Percentiles rank a stretch among this genome's conserved stretches.
phyloP scores from a whole-genome alignment of 2,797 vertebrate genomes.

The Phyllotis vaccarum region DNA sequence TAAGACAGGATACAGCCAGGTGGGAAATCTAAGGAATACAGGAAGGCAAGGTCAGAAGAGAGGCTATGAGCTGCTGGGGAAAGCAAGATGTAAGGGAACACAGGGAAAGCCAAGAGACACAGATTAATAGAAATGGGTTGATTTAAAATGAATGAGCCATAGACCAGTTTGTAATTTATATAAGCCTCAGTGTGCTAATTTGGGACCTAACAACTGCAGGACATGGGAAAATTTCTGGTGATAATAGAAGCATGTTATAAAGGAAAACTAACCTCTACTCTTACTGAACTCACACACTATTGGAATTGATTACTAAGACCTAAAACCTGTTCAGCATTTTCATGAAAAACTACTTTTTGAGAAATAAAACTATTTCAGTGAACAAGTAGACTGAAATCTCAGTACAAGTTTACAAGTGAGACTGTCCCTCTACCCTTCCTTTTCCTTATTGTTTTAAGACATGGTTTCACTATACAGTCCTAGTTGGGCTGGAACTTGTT shows the following conservation, averaged over 20 bases:
- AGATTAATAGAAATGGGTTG: too few species aligned
- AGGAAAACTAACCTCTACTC: not conserved
- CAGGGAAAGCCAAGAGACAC: too few species aligned
- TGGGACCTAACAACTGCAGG: too few species aligned
- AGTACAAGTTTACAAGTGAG: constrained; percentile 53
- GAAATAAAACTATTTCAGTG: constrained; percentile 24
- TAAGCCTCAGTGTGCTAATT: too few species aligned
- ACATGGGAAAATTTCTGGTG: too few species aligned
- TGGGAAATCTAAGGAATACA: too few species aligned
- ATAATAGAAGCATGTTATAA: not conserved
- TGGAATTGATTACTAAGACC: constrained; percentile 5
- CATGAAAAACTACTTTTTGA: constrained; percentile 6
- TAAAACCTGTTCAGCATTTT: constrained; percentile 41
- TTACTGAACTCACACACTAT: not conserved
- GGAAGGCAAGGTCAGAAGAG: too few species aligned
- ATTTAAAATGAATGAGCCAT: too few species aligned
- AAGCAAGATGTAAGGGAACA: too few species aligned
- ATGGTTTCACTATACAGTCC: not conserved
- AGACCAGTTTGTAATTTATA: too few species aligned
- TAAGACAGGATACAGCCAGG: too few species aligned
- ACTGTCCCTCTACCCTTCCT: constrained; percentile 5
- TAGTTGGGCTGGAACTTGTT: not conserved
- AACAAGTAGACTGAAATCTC: constrained; percentile 49
- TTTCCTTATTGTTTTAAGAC: not conserved
- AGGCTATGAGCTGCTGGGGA: too few species aligned